These are phyloP conservation scores for Acrossocheilus fasciatus DNA, from an alignment of 2,797 vertebrate species.

Conservation along the genomic window DNA sequence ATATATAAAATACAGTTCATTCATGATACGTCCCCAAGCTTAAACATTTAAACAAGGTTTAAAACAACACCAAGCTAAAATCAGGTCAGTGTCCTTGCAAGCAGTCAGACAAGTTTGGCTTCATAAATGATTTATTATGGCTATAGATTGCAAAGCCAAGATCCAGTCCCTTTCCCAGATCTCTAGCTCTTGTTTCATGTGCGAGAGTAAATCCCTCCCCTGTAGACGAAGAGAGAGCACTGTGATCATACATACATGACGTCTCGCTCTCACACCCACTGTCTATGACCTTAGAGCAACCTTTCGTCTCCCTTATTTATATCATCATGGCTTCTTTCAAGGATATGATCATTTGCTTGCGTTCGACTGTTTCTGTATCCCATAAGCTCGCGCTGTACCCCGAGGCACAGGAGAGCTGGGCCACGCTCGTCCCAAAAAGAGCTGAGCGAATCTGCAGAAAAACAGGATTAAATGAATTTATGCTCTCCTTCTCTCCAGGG, in stretches of 20 bases:
- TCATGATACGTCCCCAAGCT: not conserved
- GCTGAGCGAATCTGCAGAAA: constrained; percentile 71
- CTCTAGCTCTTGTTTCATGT: not conserved
- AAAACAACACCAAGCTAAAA: constrained; percentile 7
- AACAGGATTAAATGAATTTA: constrained; percentile 87
- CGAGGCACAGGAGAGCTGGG: constrained; percentile 58
- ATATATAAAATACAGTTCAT: not conserved
- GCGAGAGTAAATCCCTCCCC: not conserved
- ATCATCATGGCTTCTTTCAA: constrained; percentile 71
- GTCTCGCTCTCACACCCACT: constrained; percentile 38
- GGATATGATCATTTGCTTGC: constrained; percentile 76
- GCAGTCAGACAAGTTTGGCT: not conserved
- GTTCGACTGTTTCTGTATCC: constrained; percentile 66
- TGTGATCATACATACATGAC: constrained; percentile 42
- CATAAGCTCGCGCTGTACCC: constrained; percentile 69
- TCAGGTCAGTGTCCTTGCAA: not conserved
- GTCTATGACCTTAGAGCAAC: constrained; percentile 43
- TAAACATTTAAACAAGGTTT: not conserved
- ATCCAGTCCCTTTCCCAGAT: not conserved
- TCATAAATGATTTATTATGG: constrained; percentile 1
- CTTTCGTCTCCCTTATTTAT: constrained; percentile 70
- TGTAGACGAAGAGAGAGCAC: not conserved
- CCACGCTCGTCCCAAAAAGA: constrained; percentile 46
- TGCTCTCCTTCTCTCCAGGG: constrained; percentile 72
- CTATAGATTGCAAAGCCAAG: not conserved